Percentiles rank a stretch among this genome's conserved stretches.
These are phyloP conservation scores for Cactoblastis cactorum DNA, from an alignment of 2,888 invertebrate species.

Conservation along the genomic window DNA sequence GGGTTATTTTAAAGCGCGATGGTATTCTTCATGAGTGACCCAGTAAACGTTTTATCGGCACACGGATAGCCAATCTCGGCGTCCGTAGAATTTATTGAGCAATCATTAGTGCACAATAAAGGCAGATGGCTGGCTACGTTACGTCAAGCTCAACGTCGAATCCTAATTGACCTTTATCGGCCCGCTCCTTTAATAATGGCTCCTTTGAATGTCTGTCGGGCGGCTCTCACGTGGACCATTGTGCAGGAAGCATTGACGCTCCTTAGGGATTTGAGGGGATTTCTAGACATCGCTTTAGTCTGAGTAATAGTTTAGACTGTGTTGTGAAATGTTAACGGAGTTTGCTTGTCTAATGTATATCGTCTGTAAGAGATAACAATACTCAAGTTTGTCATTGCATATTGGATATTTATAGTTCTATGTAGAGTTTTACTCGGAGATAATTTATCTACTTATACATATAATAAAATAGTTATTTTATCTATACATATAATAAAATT, in stretches of 20 bases:
- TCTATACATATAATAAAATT: no score
- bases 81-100: slow-evolving; percentile 32
- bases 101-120: slow-evolving; percentile 37
- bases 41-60: slow-evolving; percentile 30
- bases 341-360: slow-evolving; percentile 16
- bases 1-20: slow-evolving; percentile 30
- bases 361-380: slow-evolving; percentile 14
- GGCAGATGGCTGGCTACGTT: slow-evolving; percentile 32
- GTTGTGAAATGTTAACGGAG: slow-evolving; percentile 21
- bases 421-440: not conserved
- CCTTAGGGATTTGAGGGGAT: slow-evolving; percentile 61
- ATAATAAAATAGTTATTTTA: no score
- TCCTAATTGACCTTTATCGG: slow-evolving; percentile 65
- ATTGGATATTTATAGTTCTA: not conserved
- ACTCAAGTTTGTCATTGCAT: not conserved
- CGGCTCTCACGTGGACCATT: slow-evolving; percentile 55
- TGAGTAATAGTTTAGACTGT: slow-evolving; percentile 29
- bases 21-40: slow-evolving; percentile 27
- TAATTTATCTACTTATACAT: not conserved
- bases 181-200: slow-evolving; percentile 54
- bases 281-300: slow-evolving; percentile 47
- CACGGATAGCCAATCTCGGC: slow-evolving; percentile 27
- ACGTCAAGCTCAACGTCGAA: slow-evolving; percentile 34
- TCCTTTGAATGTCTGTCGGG: slow-evolving; percentile 59
- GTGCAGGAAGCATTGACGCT: slow-evolving; percentile 52